Evolutionary conservation across 2,113 vertebrate species (phyloP), one percentile per base, ranked within the genome.

Genomic region (Xiphias gladius): DNA sequence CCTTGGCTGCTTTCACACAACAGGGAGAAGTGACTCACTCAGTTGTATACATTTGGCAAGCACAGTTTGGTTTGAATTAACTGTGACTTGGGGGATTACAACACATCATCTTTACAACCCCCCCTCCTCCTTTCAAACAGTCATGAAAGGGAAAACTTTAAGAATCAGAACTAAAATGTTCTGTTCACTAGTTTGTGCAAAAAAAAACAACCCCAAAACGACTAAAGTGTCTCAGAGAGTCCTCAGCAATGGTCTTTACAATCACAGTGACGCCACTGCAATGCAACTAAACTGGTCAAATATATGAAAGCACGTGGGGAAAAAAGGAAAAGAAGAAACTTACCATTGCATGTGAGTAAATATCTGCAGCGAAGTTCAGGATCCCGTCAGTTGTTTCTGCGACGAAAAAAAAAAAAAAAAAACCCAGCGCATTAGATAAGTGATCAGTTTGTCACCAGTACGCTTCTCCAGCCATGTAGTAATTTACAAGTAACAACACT

Each of bases 321-420:
- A 71, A 62, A 17, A 20, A 14, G 4, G 2, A 4, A 16, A 62
- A 62, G 32, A 17, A 32, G 37, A 61, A 73, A 84, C 93, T 87
- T 77, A 95, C 93, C 93, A 95, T 95, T 52, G 43, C 65, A 73
- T 80, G 16, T 54, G 48, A 64, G 41, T 41, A n/a, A 66, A 24
- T 14, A 1, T 69, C 22, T 80, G 11, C 35, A n/a, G 63, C 30
- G 58, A 86, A 66, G 67, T 81, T 83, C 57, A 67, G 57, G 57
- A 37, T 67, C 55, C 6, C 7, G 7, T 64, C 20, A 76, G 7
- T 37, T 46, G n/a, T 76, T 65, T 50, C 76, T 82, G 77, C 2
- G 77, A 61, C 14, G 35, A 50, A 61, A n/a, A 20, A 52, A 63
- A 7, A 3, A 17, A 22, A 35, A 35, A 35, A 3, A 35, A 35